Evolutionary conservation across 2,888 invertebrate genomes (phyloP), one percentile per base, ranked within the genome.

Genomic region (Ophonus ardosiacus): DNA sequence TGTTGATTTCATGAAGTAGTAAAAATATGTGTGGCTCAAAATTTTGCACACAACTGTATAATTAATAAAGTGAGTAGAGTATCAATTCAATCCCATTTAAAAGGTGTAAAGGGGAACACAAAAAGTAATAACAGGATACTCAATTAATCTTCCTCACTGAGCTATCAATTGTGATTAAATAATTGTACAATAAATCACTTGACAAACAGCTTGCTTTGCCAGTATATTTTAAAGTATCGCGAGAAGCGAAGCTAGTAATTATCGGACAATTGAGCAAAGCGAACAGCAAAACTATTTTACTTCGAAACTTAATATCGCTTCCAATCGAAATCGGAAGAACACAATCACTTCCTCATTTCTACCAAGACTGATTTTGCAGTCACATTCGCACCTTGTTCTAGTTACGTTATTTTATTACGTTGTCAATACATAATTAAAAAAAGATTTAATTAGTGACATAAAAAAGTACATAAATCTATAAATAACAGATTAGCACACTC

Each of bases 141-240:
- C 71, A 74, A 74, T 74, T 74, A 21, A 74, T 74, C 71, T 74
- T 74, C 71, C 18, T 74, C 71, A 74, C 43, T 74, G 17, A 7
- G 17, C 43, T 74, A 51, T 74, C 71, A 74, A 74, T 74, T 74
- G 71, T 74, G 43, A 74, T 74, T 74, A 74, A 40, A 74, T 74
- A 74, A 74, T 43, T 43, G 43, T 74, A 21, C 71, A 74, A 74
- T 74, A 74, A 74, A 74, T 74, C 71, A 43, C 71, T 74, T 74
- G 38, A 68, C 15, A 68, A 15, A 31, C 21, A n/a, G 43, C 43
- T 51, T 51, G 43, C 43, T 13, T 43, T 31, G 31, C 31, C 31
- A 8, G 40, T 74, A 43, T 43, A 74, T 43, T 18, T 43, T 43
- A 18, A 17, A 74, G 43, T 74, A 18, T 74, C 68, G 18, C 24